phyloP scores from a whole-genome alignment of 2,888 invertebrate species.

The Metellina segmentata region DNA sequence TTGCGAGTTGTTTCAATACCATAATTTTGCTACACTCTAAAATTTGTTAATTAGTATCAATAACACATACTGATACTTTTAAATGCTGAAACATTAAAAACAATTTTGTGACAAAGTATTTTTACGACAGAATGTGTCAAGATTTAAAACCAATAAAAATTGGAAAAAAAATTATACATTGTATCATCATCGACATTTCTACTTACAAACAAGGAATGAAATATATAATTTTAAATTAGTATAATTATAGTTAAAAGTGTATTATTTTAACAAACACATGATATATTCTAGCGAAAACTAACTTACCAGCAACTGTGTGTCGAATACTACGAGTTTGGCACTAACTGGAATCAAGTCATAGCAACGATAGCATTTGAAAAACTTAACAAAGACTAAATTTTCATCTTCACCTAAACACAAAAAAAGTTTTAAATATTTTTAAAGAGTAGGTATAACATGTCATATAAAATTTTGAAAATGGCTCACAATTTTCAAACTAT shows the following conservation, averaged over 20 bases:
- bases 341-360: slow-evolving; percentile 99
- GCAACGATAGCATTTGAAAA: slow-evolving; percentile 99
- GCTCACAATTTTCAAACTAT: too few relatives aligned
- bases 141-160: too few relatives aligned
- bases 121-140: too few relatives aligned
- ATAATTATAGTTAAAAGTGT: background rate
- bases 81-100: too few relatives aligned
- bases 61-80: too few relatives aligned
- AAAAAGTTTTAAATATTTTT: background rate
- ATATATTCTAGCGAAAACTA: background rate
- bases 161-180: too few relatives aligned
- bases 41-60: too few relatives aligned
- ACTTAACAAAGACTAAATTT: slow-evolving; percentile 98
- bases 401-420: slow-evolving; percentile 95
- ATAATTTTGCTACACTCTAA: too few relatives aligned
- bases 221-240: background rate
- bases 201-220: slow-evolving; percentile 4
- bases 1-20: too few relatives aligned
- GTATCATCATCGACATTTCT: background rate
- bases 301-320: slow-evolving; percentile 92
- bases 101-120: too few relatives aligned
- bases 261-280: too few relatives aligned
- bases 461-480: background rate
- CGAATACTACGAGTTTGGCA: slow-evolving; percentile 99
- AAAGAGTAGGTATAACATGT: background rate